Evolutionary conservation across 2,797 vertebrate species (phyloP), one percentile per base, ranked within the genome.

Genomic region (Scarus forsteni): DNA sequence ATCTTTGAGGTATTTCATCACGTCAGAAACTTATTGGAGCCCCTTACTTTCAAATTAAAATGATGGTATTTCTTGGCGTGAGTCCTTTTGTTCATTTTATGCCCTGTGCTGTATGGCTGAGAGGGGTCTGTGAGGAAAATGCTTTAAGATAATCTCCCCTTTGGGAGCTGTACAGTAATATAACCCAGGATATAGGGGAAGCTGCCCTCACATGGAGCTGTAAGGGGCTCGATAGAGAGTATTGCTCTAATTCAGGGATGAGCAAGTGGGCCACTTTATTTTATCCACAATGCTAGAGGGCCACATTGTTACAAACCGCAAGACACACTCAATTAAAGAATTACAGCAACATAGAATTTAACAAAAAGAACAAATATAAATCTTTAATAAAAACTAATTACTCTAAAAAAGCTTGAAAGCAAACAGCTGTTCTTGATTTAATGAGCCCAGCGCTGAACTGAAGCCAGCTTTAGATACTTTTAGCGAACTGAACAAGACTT

Each of bases 111-210:
- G 55, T 65, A 57, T 70, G 65, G 65, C 70, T 27, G 27, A 79
- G 53, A 73, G 81, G 83, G 11, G 50, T 70, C 77, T 73, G 62
- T 68, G 88, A 82, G 71, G 83, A 84, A 88, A 86, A 87, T 65
- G 77, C 81, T 90, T 88, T 70, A 73, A 88, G 83, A 77, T 89
- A 86, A 90, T 91, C 57, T 88, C 69, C 81, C 89, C 87, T 66
- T 10, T 1, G 86, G 80, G 90, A 87, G 64, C 60, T 80, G 66
- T 79, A 65, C 60, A 66, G 76, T 82, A 80, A 80, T 87, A 82
- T 83, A 83, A 85, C 69, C 77, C 66, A 55, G 55, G 61, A 57
- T 77, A 77, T 57, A 79, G 83, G 80, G 66, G 68, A 80, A 66
- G 49, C 80, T 73, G 66, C 61, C 67, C 77, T 80, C 70, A 69